Percentiles rank a stretch among this genome's conserved stretches.
Evolutionary conservation across 2,888 invertebrate genomes (phyloP).

Genomic region (Drosophila buzzatii): DNA sequence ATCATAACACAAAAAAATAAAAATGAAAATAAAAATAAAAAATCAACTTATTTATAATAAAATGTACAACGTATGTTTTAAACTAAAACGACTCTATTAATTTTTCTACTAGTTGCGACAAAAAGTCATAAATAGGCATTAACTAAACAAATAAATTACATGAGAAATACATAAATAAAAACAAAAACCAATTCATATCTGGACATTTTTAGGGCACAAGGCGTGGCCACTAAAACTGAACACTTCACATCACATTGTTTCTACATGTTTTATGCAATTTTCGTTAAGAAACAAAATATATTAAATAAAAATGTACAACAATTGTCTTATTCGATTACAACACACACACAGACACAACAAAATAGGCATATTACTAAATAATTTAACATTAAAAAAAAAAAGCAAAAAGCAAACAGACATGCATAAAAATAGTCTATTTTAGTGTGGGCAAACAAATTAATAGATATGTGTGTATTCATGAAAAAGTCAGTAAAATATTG

Average conservation of each 20-base stretch:
- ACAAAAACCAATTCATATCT: conserved; percentile 19
- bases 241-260: conserved; percentile 63
- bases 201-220: conserved; percentile 17
- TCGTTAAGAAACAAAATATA: conserved; percentile 28
- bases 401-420: conserved; percentile 36
- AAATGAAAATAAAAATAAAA: conserved; percentile 8
- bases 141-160: conserved; percentile 51
- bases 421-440: conserved; percentile 70
- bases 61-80: conserved; percentile 69
- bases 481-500: conserved; percentile 45
- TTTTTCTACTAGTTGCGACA: conserved; percentile 75
- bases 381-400: conserved; percentile 22
- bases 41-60: conserved; percentile 62
- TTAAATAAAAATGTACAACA: conserved; percentile 15
- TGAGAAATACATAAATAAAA: conserved; percentile 14
- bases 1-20: conserved; percentile 25
- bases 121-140: conserved; percentile 76
- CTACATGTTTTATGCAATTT: conserved; percentile 43
- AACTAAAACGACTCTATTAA: conserved; percentile 49
- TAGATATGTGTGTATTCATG: conserved; percentile 34
- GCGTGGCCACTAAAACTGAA: conserved; percentile 47
- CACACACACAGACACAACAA: conserved; percentile 37
- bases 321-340: conserved; percentile 23
- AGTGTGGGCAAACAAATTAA: conserved; percentile 67
- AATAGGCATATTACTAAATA: conserved; percentile 60